A percentile compares a stretch with the other conserved stretches of the same genome.
phyloP scores from a whole-genome alignment of 2,888 invertebrate species.

The Eilema caniola region DNA sequence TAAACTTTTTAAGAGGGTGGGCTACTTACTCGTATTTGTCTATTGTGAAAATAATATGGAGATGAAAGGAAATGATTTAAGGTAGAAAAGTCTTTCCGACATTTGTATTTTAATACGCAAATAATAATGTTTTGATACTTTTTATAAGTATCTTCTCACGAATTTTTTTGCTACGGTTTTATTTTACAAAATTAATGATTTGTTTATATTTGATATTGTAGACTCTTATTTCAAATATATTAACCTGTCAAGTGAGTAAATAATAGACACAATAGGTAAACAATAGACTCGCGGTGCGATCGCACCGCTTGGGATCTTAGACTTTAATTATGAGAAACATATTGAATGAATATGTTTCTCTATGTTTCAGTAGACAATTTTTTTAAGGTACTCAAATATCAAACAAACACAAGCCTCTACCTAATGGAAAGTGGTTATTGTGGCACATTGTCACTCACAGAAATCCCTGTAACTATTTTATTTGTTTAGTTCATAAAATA shows the following conservation, averaged over 20 bases:
- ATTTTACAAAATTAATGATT: neutral
- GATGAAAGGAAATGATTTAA: slow-evolving; percentile 32
- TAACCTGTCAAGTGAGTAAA: too few relatives aligned
- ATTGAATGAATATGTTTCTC: too few relatives aligned
- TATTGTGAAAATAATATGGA: slow-evolving; percentile 43
- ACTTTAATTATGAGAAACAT: too few relatives aligned
- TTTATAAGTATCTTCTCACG: slow-evolving; percentile 6
- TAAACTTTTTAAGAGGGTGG: slow-evolving; percentile 63
- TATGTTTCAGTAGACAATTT: too few relatives aligned
- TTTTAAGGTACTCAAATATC: too few relatives aligned
- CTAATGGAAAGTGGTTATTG: too few relatives aligned
- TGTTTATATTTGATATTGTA: neutral
- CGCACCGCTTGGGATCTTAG: too few relatives aligned
- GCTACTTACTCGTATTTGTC: slow-evolving; percentile 66
- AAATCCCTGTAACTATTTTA: too few relatives aligned
- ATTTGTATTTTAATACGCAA: slow-evolving; percentile 16
- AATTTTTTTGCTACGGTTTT: neutral
- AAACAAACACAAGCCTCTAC: neutral
- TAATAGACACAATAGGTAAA: too few relatives aligned
- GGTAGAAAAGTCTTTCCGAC: slow-evolving; percentile 33
- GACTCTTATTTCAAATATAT: neutral
- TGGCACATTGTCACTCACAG: too few relatives aligned
- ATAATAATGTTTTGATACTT: slow-evolving; percentile 8
- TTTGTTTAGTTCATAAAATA: too few relatives aligned
- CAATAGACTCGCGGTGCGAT: too few relatives aligned